Evolutionary conservation across 2,888 invertebrate species (phyloP).

Genomic region (Rhabditoides inermis): DNA sequence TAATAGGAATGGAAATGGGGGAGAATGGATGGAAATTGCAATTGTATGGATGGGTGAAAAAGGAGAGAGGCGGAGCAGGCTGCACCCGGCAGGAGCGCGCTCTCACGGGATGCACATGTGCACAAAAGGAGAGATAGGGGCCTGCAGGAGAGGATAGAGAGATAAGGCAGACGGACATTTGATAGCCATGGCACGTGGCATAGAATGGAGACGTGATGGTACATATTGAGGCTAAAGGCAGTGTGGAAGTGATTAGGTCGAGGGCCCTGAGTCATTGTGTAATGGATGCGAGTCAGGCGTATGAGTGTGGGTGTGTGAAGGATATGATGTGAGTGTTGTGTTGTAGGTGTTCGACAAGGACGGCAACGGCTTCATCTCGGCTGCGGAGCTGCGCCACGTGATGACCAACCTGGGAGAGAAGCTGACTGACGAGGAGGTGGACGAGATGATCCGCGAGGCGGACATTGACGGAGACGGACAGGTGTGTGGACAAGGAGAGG

Average conservation of each 20-base stretch:
- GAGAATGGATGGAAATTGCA: too few relatives aligned
- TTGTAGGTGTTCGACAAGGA: constrained; percentile 78
- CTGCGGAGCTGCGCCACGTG: constrained; percentile 94
- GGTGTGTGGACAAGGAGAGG: constrained; percentile 58
- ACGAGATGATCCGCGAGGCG: constrained; percentile 95
- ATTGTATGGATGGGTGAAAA: too few relatives aligned
- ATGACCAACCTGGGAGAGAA: constrained; percentile 99
- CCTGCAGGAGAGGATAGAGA: too few relatives aligned
- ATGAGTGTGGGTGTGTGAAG: not conserved
- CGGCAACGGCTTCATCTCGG: constrained; percentile 97
- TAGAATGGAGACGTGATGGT: too few relatives aligned
- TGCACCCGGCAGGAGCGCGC: too few relatives aligned
- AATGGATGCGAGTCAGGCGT: not conserved
- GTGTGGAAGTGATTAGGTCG: not conserved
- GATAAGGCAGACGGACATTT: too few relatives aligned
- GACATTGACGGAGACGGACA: constrained; percentile 98
- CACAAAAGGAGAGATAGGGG: too few relatives aligned
- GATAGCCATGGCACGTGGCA: too few relatives aligned
- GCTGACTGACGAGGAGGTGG: constrained; percentile 95
- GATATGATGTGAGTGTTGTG: not conserved
- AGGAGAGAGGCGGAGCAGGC: too few relatives aligned
- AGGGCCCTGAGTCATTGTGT: not conserved
- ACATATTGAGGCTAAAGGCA: too few relatives aligned
- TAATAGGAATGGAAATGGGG: too few relatives aligned
- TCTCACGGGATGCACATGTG: too few relatives aligned